Base-by-base conservation (phyloP, 2,797 vertebrate genomes). In the Crenuchus spilurus region DNA sequence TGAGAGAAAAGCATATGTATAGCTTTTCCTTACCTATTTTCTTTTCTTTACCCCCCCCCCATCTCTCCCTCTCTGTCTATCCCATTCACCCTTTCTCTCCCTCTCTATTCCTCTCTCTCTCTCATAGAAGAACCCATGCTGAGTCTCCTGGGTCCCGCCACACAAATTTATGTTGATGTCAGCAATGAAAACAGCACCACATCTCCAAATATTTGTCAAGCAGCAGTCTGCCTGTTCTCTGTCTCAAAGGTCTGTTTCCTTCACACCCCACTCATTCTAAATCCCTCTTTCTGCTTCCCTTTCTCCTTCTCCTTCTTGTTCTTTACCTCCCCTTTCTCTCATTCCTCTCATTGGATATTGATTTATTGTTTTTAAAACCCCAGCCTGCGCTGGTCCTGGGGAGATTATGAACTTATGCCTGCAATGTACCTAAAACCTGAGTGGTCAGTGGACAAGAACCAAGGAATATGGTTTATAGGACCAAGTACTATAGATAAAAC, bases 121-220 rank as follows among this genome's bases (percentile, higher is more conserved):
- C 69, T 85, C 87, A 89, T 82, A 84, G 88, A 84, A 78, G 89
- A 85, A 84, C 57, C 63, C 92, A 91, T 58, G 89, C 91, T 92
- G 92, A 82, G 88, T 88, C 81, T 86, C 84, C 86, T 85, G 88
- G 87, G 87, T 87, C 80, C 83, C 81, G 84, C 84, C 79, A 88
- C 83, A 88, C 92, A 93, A 92, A 90, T 91, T 92, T 91, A 81
- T 93, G 85, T 89, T 89, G 89, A 90, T 91, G 90, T 94, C 91
- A 92, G 88, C 90, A 94, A 89, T 89, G 90, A 93, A 94, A 93
- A 87, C 87, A 90, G 72, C 75, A 87, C 80, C 83, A 81, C 85
- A 85, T 91, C 89, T 92, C 87, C 92, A 91, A 92, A 93, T 93
- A 92, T 93, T 93, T 92, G 86, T 92, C 88, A 89, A 93, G 86